Evolutionary conservation across 2,888 invertebrate genomes (phyloP), one percentile per base, ranked within the genome.

Genomic region (Yponomeuta evonymella): DNA sequence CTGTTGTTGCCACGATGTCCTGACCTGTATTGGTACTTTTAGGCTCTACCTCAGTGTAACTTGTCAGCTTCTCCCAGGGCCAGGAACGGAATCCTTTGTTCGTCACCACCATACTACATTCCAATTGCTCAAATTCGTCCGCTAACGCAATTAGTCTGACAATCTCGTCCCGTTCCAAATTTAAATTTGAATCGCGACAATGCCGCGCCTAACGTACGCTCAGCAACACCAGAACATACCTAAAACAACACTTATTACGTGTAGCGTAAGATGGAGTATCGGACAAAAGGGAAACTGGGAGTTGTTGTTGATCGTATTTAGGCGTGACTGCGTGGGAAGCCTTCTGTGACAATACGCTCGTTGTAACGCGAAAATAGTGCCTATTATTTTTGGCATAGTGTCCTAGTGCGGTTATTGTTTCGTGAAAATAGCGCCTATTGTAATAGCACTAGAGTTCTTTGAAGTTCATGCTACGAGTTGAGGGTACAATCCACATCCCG

Each of bases 151-250:
- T 58, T 43, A 43, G 43, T 43, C 43, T 43, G 43, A 43, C 43
- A 43, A 43, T 58, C 15, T 58, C 51, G 12, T 58, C 51, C 51
- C 51, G 51, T 15, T 58, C 51, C 51, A 15, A 58, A 58, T 58
- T 58, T 58, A 58, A 58, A 58, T 58, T 58, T 58, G 51, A 58
- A 58, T 58, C 51, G 51, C 51, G 51, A 58, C 51, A 58, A 58
- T 58, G 51, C 15, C 51, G 51, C 51, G 5, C 51, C 51, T 15
- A 15, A 15, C 0, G 51, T 58, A 58, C 12, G 15, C 12, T 58
- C 51, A 15, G 51, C 51, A 5, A 15, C 51, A 12, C 51, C 51
- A 58, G 15, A 58, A 58, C 51, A 15, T 15, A 58, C 15, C 15
- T 12, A 43, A 8, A 9, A 15, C 12, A 3, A 58, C 15, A 12